Percentiles rank a stretch among this genome's conserved stretches.
Conservation (phyloP, 2,797 vertebrate species). For the Acanthurus tractus region DNA sequence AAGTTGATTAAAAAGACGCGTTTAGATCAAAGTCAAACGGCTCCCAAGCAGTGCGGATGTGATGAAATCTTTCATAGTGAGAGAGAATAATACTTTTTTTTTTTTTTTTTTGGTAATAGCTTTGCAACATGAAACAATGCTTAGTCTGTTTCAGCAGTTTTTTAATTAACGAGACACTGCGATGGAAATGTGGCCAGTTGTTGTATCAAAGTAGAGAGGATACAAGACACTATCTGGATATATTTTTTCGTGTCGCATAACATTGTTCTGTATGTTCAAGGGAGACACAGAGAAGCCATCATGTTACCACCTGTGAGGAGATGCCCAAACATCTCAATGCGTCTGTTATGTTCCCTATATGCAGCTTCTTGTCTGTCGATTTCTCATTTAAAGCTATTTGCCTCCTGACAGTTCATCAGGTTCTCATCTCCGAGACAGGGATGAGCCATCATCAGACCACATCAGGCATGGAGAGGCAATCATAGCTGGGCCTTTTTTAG, state of each 20-base stretch:
- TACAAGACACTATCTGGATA: constrained; percentile 25
- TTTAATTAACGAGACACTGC: constrained; percentile 77
- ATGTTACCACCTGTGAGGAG: constrained; percentile 64
- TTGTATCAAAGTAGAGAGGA: constrained; percentile 45
- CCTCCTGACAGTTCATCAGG: constrained; percentile 82
- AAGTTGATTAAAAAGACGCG: constrained; percentile 84
- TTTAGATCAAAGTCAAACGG: constrained; percentile 81
- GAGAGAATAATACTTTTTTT: constrained; percentile 73
- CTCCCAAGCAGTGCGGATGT: constrained; percentile 73
- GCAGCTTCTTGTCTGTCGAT: constrained; percentile 75
- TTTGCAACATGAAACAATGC: constrained; percentile 77
- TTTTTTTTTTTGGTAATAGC: constrained; percentile 76
- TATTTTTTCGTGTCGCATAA: constrained; percentile 24
- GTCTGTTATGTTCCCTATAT: constrained; percentile 72
- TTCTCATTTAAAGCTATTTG: constrained; percentile 84
- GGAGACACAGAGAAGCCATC: constrained; percentile 57
- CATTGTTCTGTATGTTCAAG: constrained; percentile 47
- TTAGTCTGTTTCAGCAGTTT: constrained; percentile 81
- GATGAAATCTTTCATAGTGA: constrained; percentile 78
- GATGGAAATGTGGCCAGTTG: constrained; percentile 54
- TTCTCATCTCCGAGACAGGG: constrained; percentile 79
- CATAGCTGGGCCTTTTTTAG: constrained; percentile 79
- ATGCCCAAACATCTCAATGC: constrained; percentile 56
- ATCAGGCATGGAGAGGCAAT: constrained; percentile 87
- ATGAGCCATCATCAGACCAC: constrained; percentile 84